Evolutionary conservation across 2,888 invertebrate species (phyloP), one percentile per base, ranked within the genome.

Genomic region (Lochmaea capreae): DNA sequence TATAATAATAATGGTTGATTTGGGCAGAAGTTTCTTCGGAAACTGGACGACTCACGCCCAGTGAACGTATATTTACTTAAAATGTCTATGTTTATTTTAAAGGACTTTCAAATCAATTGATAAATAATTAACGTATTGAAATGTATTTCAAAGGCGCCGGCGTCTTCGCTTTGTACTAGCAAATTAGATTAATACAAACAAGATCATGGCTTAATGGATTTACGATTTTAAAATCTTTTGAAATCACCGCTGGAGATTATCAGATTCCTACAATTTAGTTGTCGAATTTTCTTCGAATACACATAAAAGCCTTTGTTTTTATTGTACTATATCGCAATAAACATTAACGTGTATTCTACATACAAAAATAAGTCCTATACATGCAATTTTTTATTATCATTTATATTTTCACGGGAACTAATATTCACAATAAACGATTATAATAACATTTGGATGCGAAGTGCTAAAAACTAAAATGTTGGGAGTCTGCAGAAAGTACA

Each of bases 201-300:
- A 61, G 14, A 61, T 61, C 39, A 61, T 61, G n/a, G 9, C 16
- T 61, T 61, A 61, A 61, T 61, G 33, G 61, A 61, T 61, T 39
- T 33, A 14, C 39, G 26, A 39, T 33, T 54, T 54, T 18, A 54
- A 18, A n/a, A 61, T 61, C 61, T 14, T 61, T 61, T 61, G n/a
- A 39, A 61, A 16, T 33, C 18, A 39, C 61, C 61, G 61, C 33
- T 16, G 26, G 6, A 39, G 33, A 46, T 12, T 46, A 46, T 46
- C 14, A 33, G 18, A n/a, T 61, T 14, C 9, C 33, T 33, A 54
- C 18, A 18, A 54, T 11, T 54, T 18, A 16, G 10, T 54, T 54
- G 16, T 54, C 18, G 10, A 54, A 54, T 16, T 10, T 18, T 18
- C 9, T 6, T 18, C 16, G n/a, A 52, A 52, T 46, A 46, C 11